phyloP scores from a whole-genome alignment of 2,113 vertebrate species.

The Melospiza georgiana region DNA sequence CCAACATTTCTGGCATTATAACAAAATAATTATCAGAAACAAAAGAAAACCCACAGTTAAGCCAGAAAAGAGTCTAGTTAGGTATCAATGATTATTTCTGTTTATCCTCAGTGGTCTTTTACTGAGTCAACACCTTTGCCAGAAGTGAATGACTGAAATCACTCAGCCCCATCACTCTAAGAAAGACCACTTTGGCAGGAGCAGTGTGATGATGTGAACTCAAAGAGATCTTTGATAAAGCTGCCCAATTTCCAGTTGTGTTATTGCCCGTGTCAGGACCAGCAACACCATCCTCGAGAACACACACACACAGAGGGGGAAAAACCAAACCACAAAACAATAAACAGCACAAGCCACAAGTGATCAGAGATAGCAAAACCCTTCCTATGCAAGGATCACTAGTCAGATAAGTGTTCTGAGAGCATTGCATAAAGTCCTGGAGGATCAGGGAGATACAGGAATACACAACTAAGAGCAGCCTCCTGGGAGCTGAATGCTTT shows the following conservation, averaged over 20 bases:
- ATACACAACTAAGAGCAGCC: not conserved
- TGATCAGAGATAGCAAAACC: not conserved
- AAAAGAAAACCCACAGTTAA: not conserved
- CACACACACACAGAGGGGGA: not conserved
- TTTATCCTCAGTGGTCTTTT: not conserved
- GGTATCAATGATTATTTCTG: not conserved
- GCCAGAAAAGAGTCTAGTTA: not conserved
- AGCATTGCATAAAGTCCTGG: not conserved
- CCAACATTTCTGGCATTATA: not conserved
- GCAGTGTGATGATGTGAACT: not conserved
- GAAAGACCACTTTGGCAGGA: not conserved
- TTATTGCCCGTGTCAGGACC: not conserved
- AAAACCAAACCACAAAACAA: not conserved
- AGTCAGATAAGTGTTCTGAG: not conserved
- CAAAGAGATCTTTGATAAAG: not conserved
- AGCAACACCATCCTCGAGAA: not conserved
- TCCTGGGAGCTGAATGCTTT: not conserved
- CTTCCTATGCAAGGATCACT: not conserved
- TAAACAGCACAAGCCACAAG: conserved; percentile 19
- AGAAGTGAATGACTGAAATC: not conserved
- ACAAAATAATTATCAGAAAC: not conserved
- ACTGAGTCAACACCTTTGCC: not conserved
- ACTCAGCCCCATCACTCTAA: not conserved
- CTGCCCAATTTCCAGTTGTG: not conserved
- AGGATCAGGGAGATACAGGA: not conserved